phyloP scores from a whole-genome alignment of 2,797 vertebrate genomes.

The Malurus splendens region DNA sequence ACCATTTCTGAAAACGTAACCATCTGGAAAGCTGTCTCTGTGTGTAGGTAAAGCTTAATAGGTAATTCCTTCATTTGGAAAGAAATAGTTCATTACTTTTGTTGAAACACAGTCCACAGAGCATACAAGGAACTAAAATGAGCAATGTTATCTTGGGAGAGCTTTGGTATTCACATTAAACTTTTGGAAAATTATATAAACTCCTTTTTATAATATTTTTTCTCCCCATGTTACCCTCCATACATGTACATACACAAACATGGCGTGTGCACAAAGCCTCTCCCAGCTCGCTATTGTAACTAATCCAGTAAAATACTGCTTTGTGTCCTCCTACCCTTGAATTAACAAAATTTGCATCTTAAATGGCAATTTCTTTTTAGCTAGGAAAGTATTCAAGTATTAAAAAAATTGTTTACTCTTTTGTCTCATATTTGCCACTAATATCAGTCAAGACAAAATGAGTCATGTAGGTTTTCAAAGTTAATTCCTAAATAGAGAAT shows the following conservation, averaged over 20 bases:
- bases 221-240: accelerated
- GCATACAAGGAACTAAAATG: background rate
- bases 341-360: background rate
- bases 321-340: background rate
- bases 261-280: accelerated
- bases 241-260: background rate
- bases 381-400: background rate
- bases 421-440: background rate
- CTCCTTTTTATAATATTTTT: background rate
- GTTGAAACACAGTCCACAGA: background rate
- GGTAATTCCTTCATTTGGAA: background rate
- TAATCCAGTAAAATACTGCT: background rate
- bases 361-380: background rate
- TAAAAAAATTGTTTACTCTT: background rate
- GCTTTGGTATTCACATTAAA: background rate
- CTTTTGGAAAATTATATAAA: background rate
- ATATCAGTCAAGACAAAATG: background rate
- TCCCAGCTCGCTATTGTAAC: accelerated
- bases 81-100: background rate
- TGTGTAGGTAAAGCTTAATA: background rate
- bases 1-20: background rate
- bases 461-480: background rate
- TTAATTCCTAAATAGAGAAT: background rate
- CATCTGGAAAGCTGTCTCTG: background rate
- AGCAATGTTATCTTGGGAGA: background rate